A percentile compares a stretch with the other conserved stretches of the same genome.
These are phyloP conservation scores for Schrankia costaestrigalis DNA, from an alignment of 2,888 invertebrate genomes.

Conservation along the genomic window DNA sequence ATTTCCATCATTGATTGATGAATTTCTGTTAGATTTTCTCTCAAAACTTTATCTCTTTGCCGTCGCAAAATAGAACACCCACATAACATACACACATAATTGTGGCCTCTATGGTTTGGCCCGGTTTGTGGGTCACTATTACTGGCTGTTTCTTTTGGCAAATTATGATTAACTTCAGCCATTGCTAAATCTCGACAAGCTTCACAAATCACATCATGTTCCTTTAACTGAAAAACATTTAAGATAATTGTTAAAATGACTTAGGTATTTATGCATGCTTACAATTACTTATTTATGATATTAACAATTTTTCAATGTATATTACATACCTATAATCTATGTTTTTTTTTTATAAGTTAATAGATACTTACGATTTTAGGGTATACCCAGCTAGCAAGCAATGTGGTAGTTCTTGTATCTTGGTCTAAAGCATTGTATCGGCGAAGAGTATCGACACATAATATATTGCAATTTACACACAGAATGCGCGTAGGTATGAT, in stretches of 20 bases:
- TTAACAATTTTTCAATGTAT: no score
- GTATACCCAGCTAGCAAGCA: no score
- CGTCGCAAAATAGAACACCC: constrained; percentile 7
- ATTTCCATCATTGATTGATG: background rate
- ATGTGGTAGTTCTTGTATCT: constrained; percentile 2
- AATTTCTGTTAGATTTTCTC: constrained; percentile 6
- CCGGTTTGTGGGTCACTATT: constrained; percentile 9
- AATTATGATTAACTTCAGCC: constrained; percentile 5
- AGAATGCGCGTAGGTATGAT: no score
- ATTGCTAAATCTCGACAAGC: constrained; percentile 10
- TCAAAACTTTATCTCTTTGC: constrained; percentile 11
- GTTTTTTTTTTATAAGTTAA: no score
- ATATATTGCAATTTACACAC: no score
- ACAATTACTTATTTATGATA: no score
- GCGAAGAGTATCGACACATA: constrained; percentile 5
- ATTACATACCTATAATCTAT: no score
- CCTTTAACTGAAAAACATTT: constrained; percentile 7
- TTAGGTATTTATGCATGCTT: no score
- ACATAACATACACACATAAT: constrained; percentile 10
- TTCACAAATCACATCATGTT: constrained; percentile 11
- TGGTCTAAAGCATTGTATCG: constrained; percentile 4
- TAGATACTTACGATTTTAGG: no score
- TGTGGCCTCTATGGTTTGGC: constrained; percentile 6
- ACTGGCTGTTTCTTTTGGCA: no score
- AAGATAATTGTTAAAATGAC: background rate